Evolutionary conservation across 1,140 invertebrate species (phyloP), one percentile per base, ranked within the genome.

Genomic region (Ephestia elutella): DNA sequence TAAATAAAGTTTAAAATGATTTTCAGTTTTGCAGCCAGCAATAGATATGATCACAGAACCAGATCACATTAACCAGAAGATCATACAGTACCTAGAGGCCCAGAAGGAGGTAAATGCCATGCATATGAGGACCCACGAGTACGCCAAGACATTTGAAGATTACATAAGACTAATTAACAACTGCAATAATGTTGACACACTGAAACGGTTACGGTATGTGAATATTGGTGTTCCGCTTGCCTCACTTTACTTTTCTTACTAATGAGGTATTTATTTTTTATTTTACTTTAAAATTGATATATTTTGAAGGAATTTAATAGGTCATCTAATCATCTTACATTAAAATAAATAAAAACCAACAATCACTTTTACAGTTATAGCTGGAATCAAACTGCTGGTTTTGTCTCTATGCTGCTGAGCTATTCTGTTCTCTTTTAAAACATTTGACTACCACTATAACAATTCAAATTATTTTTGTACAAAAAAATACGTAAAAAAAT

Each of bases 1-100:
- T 25, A 3, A 25, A 25, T 25, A 25, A 3, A 7, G 7, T 58
- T 18, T 54, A 54, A 59, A 28, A n/a, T 21, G 20, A 63, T 49
- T 21, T 92, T 54, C 76, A 97, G 96, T 97, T 71, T 86, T 98
- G 44, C 94, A 94, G 80, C 95, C 95, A 59, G 91, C 94, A 28
- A 93, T 97, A 72, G 93, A 97, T 75, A 89, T 94, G 71, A 82
- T 97, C 20, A 96, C 95, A 20, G 95, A 97, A 83, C 96, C 96
- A 15, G 96, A 97, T 87, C 96, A 95, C 75, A 95, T 98, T 59
- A 98, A 98, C 84, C 93, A 94, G 78, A 95, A 96, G 80, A 92
- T 97, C 57, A 90, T 97, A 50, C 90, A 92, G 57, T 96, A 96
- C 74, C 92, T 98, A 54, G 93, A 96, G 78, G 92, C 93, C 0